Evolutionary conservation across 1,140 invertebrate genomes (phyloP).

Genomic region (Magallana gigas): DNA sequence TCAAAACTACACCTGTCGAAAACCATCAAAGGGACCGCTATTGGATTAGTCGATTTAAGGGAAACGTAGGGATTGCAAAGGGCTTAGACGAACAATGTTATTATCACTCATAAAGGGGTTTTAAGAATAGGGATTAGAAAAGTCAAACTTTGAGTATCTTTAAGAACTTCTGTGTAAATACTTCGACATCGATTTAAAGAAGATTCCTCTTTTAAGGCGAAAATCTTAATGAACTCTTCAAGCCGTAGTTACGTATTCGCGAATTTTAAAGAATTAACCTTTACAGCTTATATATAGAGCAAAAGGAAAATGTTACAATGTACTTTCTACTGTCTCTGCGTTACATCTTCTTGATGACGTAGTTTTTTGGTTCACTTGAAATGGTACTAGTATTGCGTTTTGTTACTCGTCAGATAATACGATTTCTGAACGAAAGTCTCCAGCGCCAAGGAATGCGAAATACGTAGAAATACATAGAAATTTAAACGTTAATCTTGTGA

Average conservation of each 20-base stretch:
- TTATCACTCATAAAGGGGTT: conserved; percentile 29
- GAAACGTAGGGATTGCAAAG: conserved; percentile 12
- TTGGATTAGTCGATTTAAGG: conserved; percentile 30
- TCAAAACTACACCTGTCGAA: conserved; percentile 32
- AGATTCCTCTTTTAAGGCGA: not conserved
- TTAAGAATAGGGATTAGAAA: conserved; percentile 34
- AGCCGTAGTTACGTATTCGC: conserved; percentile 1
- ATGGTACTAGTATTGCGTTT: not conserved
- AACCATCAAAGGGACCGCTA: conserved; percentile 23
- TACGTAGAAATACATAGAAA: conserved; percentile 6
- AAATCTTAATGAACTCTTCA: not conserved
- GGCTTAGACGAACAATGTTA: not conserved
- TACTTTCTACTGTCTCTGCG: too few species aligned
- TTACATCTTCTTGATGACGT: not conserved
- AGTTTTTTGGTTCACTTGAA: conserved; percentile 15
- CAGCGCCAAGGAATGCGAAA: not conserved
- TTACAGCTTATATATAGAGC: too few species aligned
- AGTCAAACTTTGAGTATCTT: conserved; percentile 22
- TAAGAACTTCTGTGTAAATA: conserved; percentile 38
- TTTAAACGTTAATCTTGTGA: conserved; percentile 20
- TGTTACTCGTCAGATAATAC: conserved; percentile 2
- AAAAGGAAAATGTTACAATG: too few species aligned
- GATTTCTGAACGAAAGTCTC: not conserved
- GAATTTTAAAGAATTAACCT: not conserved
- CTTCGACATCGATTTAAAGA: conserved; percentile 1